phyloP scores from a whole-genome alignment of 1,140 invertebrate genomes.

The Notospermus geniculatus region DNA sequence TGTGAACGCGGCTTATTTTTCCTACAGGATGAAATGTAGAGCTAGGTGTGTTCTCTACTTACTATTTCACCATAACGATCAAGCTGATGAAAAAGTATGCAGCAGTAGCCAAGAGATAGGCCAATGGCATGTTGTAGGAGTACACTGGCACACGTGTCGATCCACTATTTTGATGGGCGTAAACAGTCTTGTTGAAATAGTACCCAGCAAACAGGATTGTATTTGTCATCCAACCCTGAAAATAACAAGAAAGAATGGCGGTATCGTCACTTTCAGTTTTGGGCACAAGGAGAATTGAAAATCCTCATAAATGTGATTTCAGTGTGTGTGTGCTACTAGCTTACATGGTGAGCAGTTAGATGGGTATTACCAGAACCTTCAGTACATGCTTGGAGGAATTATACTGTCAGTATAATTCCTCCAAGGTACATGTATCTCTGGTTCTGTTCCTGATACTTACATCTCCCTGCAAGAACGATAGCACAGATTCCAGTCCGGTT shows the following conservation, averaged over 20 bases:
- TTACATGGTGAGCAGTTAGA: no score
- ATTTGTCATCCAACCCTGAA: conserved; percentile 70
- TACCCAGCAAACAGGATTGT: conserved; percentile 79
- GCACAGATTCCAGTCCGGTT: conserved; percentile 2
- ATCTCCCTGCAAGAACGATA: conserved; percentile 39
- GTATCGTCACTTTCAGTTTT: conserved; percentile 63
- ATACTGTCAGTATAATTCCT: no score
- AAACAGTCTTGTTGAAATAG: conserved; percentile 60
- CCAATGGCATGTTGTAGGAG: conserved; percentile 67
- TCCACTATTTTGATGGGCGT: conserved; percentile 21
- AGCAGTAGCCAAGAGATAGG: conserved; percentile 70
- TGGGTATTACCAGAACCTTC: no score
- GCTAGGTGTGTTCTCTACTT: conserved; percentile 13
- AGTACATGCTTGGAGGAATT: no score
- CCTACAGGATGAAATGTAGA: no score
- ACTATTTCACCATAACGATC: conserved; percentile 62
- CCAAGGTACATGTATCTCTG: no score
- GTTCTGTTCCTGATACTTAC: conserved; percentile 29
- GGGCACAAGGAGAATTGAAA: no score
- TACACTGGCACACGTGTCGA: conserved; percentile 58
- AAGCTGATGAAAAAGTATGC: conserved; percentile 64
- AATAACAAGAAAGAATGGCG: conserved; percentile 63
- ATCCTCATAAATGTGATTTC: no score
- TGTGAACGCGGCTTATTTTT: no score
- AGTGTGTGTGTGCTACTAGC: no score